Evolutionary conservation across 2,888 invertebrate genomes (phyloP), one percentile per base, ranked within the genome.

Genomic region (Pristionchus japonicus): DNA sequence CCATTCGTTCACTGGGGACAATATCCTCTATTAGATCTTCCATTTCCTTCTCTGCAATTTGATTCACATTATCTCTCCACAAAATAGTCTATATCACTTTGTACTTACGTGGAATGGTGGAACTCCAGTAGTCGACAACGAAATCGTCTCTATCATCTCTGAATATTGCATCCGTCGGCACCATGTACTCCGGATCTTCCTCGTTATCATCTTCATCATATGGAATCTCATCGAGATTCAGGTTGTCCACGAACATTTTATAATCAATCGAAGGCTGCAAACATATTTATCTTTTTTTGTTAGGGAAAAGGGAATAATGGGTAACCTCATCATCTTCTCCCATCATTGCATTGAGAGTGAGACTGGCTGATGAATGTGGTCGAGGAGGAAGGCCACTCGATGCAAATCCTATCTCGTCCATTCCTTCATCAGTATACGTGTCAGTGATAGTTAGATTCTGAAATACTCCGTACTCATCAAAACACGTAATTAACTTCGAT

Each of bases 171-270:
- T 85, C 85, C 31, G 40, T 37, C 15, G 40, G 61, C 15, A 64
- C 61, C 34, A 61, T 40, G 43, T 27, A 85, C 7, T 85, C 85
- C 3, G 85, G 85, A 64, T 85, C 85, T n/a, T 84, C 61, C 47
- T 83, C 80, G 15, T 27, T 31, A 23, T 84, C 83, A 23, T 84
- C 64, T 27, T 85, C 85, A 27, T 83, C 52, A 52, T 83, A 77
- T 2, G 82, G 52, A 13, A 49, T 52, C 11, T 49, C 52, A 52
- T 83, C 82, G 6, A 23, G 31, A 31, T 83, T 83, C 17, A 83
- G n/a, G 23, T 31, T 52, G 34, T 83, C 20, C 11, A 83, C n/a
- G 43, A 49, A 80, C 31, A 37, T 13, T 43, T 80, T 49, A 47
- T 80, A 49, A 47, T 47, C 80, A 49, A 31, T 49, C 34, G 82